Percentiles rank a stretch among this genome's conserved stretches.
These are phyloP conservation scores for Vanessa atalanta DNA, from an alignment of 1,140 invertebrate genomes.

Conservation along the genomic window DNA sequence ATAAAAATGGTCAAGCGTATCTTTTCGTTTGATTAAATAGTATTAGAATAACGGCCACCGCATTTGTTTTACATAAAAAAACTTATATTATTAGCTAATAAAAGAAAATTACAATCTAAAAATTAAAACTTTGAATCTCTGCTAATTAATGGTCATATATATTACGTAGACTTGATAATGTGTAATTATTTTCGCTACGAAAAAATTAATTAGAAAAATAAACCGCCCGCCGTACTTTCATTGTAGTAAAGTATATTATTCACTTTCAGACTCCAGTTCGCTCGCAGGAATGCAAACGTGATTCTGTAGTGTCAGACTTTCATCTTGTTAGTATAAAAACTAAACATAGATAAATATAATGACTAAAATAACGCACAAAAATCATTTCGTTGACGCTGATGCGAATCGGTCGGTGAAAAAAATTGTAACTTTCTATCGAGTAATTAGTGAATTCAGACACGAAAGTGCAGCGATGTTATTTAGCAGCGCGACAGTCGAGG, in stretches of 20 bases:
- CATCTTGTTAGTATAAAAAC: slow-evolving; percentile 66
- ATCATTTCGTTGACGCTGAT: slow-evolving; percentile 50
- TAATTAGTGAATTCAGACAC: slow-evolving; percentile 76
- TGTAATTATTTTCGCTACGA: slow-evolving; percentile 45
- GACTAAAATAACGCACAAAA: slow-evolving; percentile 59
- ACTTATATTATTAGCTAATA: too few relatives aligned
- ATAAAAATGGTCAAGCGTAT: too few relatives aligned
- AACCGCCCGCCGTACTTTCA: slow-evolving; percentile 45
- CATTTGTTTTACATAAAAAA: too few relatives aligned
- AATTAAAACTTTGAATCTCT: neutral
- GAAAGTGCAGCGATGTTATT: slow-evolving; percentile 66
- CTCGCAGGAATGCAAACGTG: slow-evolving; percentile 52
- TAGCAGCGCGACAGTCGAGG: slow-evolving; percentile 46
- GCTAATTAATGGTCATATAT: slow-evolving; percentile 12
- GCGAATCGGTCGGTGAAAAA: slow-evolving; percentile 57
- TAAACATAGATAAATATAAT: slow-evolving; percentile 45
- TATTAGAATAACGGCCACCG: too few relatives aligned
- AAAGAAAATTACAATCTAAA: neutral
- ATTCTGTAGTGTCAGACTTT: slow-evolving; percentile 62
- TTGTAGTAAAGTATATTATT: slow-evolving; percentile 44
- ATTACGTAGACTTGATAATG: slow-evolving; percentile 12
- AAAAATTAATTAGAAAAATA: slow-evolving; percentile 60
- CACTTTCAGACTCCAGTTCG: slow-evolving; percentile 42
- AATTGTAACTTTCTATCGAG: slow-evolving; percentile 66
- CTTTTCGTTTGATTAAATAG: too few relatives aligned